phyloP scores from a whole-genome alignment of 2,888 invertebrate genomes.

The Rhagonycha lutea region DNA sequence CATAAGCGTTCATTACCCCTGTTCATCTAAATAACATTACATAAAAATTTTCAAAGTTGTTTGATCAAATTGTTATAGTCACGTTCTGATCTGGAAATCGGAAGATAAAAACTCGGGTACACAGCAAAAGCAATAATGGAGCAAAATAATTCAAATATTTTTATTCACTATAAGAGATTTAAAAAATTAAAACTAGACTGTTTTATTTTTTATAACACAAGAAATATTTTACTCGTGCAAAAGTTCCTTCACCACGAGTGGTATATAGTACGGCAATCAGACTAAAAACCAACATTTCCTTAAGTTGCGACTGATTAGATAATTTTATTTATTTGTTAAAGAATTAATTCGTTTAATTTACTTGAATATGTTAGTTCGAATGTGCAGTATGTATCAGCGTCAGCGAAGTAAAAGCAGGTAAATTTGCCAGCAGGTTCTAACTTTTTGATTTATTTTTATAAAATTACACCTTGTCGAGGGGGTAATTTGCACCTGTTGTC shows the following conservation, averaged over 20 bases:
- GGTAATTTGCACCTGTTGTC: constrained; percentile 7
- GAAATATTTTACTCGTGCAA: not conserved
- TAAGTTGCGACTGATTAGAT: not conserved
- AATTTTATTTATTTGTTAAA: not conserved
- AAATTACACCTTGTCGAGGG: not conserved
- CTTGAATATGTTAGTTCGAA: not conserved
- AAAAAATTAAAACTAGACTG: not conserved
- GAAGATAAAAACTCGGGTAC: not conserved
- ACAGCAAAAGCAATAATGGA: no score
- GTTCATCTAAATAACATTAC: no score
- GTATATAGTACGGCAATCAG: not conserved
- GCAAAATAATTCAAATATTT: no score
- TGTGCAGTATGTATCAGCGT: not conserved
- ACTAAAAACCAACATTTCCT: not conserved
- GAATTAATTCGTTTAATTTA: not conserved
- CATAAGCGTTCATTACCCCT: no score
- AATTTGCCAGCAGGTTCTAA: not conserved
- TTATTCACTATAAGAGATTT: no score
- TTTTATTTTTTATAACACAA: not conserved
- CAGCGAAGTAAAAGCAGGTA: not conserved
- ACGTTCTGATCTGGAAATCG: not conserved
- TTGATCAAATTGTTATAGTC: no score
- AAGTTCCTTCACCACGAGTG: not conserved
- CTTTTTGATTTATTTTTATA: not conserved
- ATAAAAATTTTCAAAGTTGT: no score